Evolutionary conservation across 2,888 invertebrate genomes (phyloP).

Genomic region (Ennomos fuscantarius): DNA sequence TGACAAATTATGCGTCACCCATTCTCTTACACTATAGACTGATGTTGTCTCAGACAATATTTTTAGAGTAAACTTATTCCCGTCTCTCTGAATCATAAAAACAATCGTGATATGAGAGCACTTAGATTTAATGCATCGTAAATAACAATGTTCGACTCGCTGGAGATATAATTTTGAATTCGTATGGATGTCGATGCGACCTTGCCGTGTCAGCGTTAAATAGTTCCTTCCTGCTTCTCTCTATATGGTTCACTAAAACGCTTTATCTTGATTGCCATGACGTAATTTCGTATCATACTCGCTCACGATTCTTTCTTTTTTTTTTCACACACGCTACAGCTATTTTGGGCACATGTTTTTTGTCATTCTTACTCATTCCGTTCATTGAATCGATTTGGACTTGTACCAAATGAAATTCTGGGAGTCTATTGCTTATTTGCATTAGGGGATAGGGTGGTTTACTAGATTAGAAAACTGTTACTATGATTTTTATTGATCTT

Average conservation of each 20-base stretch:
- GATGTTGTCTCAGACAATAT: conserved; percentile 47
- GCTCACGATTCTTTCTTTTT: conserved; percentile 25
- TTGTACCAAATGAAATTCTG: conserved; percentile 18
- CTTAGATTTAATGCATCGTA: conserved; percentile 31
- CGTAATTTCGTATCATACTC: conserved; percentile 24
- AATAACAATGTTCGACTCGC: conserved; percentile 19
- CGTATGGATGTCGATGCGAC: conserved; percentile 20
- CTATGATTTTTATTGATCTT: conserved; percentile 1
- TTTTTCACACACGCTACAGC: conserved; percentile 25
- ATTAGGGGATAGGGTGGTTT: conserved; percentile 3
- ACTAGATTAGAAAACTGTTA: conserved; percentile 1
- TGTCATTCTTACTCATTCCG: conserved; percentile 14
- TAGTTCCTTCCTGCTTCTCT: conserved; percentile 34
- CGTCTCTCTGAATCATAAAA: conserved; percentile 53
- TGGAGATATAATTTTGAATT: conserved; percentile 21
- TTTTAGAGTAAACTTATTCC: conserved; percentile 53
- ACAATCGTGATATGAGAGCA: conserved; percentile 35
- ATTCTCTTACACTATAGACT: conserved; percentile 27
- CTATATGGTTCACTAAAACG: conserved; percentile 27
- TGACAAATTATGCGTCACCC: conserved; percentile 36
- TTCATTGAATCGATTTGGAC: conserved; percentile 25
- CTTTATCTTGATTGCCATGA: conserved; percentile 32
- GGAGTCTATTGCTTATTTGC: conserved; percentile 11
- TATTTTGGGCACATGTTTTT: conserved; percentile 24
- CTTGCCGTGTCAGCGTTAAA: conserved; percentile 26